Percentiles rank a stretch among this genome's conserved stretches.
Evolutionary conservation across 2,113 vertebrate genomes (phyloP).

Genomic region (Nothobranchius furzeri): DNA sequence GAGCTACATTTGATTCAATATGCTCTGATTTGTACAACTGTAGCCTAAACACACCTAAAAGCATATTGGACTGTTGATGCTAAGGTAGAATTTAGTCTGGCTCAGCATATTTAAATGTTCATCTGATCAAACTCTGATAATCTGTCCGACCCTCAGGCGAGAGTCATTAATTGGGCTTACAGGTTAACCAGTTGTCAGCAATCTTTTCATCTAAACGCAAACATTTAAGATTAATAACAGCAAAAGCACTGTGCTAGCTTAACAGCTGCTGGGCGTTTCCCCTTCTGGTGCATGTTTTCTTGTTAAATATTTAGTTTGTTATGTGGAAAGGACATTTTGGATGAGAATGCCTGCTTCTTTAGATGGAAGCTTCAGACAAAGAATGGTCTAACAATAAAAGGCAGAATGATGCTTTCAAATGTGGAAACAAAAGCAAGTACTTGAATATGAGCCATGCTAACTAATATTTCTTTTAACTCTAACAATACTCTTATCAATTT

Average conservation of each 20-base stretch:
- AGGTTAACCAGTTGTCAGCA: conserved; percentile 40
- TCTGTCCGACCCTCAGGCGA: conserved; percentile 47
- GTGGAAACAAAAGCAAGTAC: not conserved
- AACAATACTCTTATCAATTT: too few species aligned
- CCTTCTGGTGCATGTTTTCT: not conserved
- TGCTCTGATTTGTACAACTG: not conserved
- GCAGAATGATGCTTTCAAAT: not conserved
- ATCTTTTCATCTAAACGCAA: conserved; percentile 2
- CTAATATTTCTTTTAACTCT: too few species aligned
- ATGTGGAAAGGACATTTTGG: conserved; percentile 43
- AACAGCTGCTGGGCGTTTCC: not conserved
- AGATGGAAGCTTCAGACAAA: conserved; percentile 17
- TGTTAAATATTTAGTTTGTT: too few species aligned
- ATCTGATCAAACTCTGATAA: conserved; percentile 30
- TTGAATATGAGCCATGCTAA: too few species aligned
- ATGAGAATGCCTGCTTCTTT: conserved; percentile 37
- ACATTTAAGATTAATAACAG: not conserved
- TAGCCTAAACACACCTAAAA: conserved; percentile 8
- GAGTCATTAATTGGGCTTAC: conserved; percentile 32
- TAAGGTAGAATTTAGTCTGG: conserved; percentile 43
- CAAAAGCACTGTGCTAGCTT: too few species aligned
- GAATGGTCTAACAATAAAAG: not conserved
- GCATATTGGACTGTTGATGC: conserved; percentile 15
- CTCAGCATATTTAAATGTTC: conserved; percentile 15
- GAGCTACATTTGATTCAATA: not conserved